Evolutionary conservation across 2,888 invertebrate species (phyloP), one percentile per base, ranked within the genome.

Genomic region (Dolichomitus sp.): DNA sequence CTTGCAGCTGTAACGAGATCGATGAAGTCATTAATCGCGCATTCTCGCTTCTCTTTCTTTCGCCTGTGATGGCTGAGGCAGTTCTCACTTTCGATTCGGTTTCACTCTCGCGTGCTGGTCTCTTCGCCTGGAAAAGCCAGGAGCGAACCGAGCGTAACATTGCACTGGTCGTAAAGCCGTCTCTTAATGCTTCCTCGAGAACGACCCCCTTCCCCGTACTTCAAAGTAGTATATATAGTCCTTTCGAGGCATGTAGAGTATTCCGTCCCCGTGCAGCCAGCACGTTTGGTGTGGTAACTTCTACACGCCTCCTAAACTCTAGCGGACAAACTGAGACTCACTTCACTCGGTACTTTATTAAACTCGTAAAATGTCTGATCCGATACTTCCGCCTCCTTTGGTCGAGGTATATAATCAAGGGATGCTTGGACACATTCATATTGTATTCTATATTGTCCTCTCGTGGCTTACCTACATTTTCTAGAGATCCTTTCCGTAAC

Each of bases 21-120:
- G 75, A 83, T 83, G 70, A 68, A 75, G 82, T 70, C 74, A 83
- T 83, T 83, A 79, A 83, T 83, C 75, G 75, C 61, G 48, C 79
- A 17, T 66, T 63, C n/a, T 48, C 69, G 61, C 54, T 54, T 42
- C 23, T 61, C 74, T 17, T 57, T 50, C 68, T 48, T 61, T 68
- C 33, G 59, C 61, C 68, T 69, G 5, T 23, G 54, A 19, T 40
- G 14, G 23, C 23, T 17, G 7, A 37, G 23, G 23, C 23, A 23
- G n/a, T 19, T 45, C 48, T 57, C 57, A 42, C 40, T 73, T 37
- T 19, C 40, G 52, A 17, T 42, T 40, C 30, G 54, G n/a, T 68
- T 45, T 23, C 59, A 66, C 30, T 48, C 75, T 65, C 30, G 63
- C 65, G 65, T 77, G 30, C 52, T 30, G 17, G 52, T 33, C 52